Percentiles rank a stretch among this genome's conserved stretches.
Conservation (phyloP, 2,888 invertebrate species). For the Vesta saturnalis region DNA sequence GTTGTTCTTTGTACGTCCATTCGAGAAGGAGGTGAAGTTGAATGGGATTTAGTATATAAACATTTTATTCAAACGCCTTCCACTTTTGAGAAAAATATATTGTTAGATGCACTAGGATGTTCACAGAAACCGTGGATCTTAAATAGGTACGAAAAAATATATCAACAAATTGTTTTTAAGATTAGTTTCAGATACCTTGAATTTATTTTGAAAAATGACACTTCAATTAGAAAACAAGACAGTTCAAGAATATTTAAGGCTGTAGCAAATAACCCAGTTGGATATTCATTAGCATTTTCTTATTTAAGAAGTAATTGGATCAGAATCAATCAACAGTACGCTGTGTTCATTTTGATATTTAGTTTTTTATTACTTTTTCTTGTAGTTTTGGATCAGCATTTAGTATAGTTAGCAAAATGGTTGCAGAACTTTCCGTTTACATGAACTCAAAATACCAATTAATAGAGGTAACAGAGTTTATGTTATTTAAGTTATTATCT, state of each 20-base stretch:
- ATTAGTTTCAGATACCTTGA: constrained; percentile 26
- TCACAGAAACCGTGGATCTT: constrained; percentile 67
- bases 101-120: constrained; percentile 68
- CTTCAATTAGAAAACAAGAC: constrained; percentile 71
- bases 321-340: constrained; percentile 60
- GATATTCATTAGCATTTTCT: constrained; percentile 70
- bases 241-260: constrained; percentile 67
- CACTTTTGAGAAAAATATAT: constrained; percentile 70
- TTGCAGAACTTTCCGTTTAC: constrained; percentile 64
- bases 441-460: constrained; percentile 65
- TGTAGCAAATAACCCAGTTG: constrained; percentile 68
- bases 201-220: constrained; percentile 52
- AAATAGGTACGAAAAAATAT: constrained; percentile 60
- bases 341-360: not conserved
- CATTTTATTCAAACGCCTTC: constrained; percentile 63
- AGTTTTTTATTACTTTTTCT: constrained; percentile 16
- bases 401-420: constrained; percentile 65
- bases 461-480: constrained; percentile 56
- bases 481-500: constrained; percentile 10
- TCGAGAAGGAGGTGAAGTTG: constrained; percentile 69
- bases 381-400: constrained; percentile 67
- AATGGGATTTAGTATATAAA: constrained; percentile 75
- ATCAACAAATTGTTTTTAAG: not conserved
- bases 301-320: constrained; percentile 66
- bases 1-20: constrained; percentile 75